phyloP scores from a whole-genome alignment of 2,113 vertebrate species.

The Stegastes partitus region DNA sequence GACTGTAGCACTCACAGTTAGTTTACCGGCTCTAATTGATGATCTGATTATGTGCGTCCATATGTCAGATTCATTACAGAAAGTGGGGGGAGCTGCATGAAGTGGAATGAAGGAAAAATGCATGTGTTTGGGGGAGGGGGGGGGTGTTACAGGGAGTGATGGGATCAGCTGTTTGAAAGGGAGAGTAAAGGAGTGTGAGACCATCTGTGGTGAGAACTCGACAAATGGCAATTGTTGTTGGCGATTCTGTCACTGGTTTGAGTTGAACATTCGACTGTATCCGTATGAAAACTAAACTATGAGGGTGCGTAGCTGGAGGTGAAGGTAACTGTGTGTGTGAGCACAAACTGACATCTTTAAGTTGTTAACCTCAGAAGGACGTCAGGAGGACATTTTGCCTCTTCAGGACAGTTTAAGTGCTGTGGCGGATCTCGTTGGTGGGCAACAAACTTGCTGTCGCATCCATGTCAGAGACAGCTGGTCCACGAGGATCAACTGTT shows the following conservation, averaged over 20 bases:
- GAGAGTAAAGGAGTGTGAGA: conserved; percentile 39
- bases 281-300: background rate
- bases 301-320: background rate
- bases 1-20: background rate
- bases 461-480: conserved; percentile 73
- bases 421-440: background rate
- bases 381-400: background rate
- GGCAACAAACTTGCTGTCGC: background rate
- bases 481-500: conserved; percentile 42
- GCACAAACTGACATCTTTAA: background rate
- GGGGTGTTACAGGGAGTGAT: conserved; percentile 33
- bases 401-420: background rate
- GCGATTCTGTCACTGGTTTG: conserved; percentile 2
- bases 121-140: conserved; percentile 21
- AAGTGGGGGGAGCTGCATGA: conserved; percentile 12
- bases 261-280: conserved; percentile 9
- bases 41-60: conserved; percentile 1
- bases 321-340: background rate
- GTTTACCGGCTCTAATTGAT: background rate
- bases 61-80: conserved; percentile 18
- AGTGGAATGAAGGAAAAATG: conserved; percentile 25
- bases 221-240: conserved; percentile 40
- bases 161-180: conserved; percentile 63
- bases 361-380: background rate
- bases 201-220: conserved; percentile 55